These are phyloP conservation scores for Chroicocephalus ridibundus DNA, from an alignment of 2,113 vertebrate genomes.

Conservation along the genomic window DNA sequence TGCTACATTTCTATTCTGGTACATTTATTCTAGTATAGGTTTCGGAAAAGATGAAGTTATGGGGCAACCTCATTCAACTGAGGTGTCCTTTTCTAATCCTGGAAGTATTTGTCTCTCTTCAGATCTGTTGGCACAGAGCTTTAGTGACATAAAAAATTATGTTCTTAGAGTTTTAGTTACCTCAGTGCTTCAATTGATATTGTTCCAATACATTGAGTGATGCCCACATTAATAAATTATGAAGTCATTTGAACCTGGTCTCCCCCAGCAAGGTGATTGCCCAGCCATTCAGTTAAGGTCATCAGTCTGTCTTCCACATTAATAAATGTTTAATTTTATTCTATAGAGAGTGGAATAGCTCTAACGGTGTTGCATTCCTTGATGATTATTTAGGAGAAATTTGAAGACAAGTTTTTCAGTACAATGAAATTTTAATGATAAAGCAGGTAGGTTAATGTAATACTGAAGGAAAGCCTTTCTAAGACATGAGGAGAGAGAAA, in stretches of 20 bases:
- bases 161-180: background rate
- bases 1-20: background rate
- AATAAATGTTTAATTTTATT: conserved; percentile 53
- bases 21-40: background rate
- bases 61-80: background rate
- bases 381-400: conserved; percentile 11
- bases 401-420: background rate
- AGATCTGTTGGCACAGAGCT: background rate
- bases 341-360: background rate
- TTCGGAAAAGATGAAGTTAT: background rate
- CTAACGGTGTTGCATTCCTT: background rate
- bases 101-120: background rate
- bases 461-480: background rate
- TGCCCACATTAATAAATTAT: background rate
- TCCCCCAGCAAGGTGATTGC: background rate
- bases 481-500: background rate
- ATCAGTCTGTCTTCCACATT: background rate
- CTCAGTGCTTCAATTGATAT: background rate
- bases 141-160: background rate
- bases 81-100: background rate
- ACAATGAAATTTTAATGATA: background rate
- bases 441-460: background rate
- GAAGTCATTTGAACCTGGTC: background rate
- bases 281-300: background rate
- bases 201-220: background rate